Conservation (phyloP, 2,797 vertebrate genomes). For the Benthosema pterotum region DNA sequence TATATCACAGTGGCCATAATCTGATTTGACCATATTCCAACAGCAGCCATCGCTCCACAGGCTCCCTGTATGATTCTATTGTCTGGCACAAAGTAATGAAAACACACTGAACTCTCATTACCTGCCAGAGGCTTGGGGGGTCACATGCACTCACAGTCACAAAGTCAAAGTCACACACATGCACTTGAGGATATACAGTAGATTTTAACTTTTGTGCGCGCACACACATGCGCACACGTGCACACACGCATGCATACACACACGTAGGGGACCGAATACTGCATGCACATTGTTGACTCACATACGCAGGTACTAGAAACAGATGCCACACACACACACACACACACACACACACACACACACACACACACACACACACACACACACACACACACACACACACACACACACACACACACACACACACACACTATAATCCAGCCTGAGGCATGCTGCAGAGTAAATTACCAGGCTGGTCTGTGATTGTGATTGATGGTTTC, state of each 20-base stretch:
- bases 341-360: constrained; percentile 26
- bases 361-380: constrained; percentile 28
- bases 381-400: constrained; percentile 26
- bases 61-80: constrained; percentile 60
- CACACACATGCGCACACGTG: no score
- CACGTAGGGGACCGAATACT: not conserved
- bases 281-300: constrained; percentile 33
- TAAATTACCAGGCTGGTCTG: constrained; percentile 67
- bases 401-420: constrained; percentile 25
- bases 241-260: constrained; percentile 2
- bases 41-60: constrained; percentile 56
- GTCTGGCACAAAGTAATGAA: constrained; percentile 75
- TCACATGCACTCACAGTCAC: not conserved
- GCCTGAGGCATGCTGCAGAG: constrained; percentile 51
- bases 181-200: not conserved
- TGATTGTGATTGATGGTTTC: constrained; percentile 62
- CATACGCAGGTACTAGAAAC: constrained; percentile 2
- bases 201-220: not conserved
- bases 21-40: constrained; percentile 69
- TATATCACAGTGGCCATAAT: constrained; percentile 69
- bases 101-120: constrained; percentile 76
- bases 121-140: constrained; percentile 55
- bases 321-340: constrained; percentile 1
- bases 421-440: constrained; percentile 30
- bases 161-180: not conserved